Evolutionary conservation across 2,113 vertebrate species (phyloP).

Genomic region (Meriones unguiculatus): DNA sequence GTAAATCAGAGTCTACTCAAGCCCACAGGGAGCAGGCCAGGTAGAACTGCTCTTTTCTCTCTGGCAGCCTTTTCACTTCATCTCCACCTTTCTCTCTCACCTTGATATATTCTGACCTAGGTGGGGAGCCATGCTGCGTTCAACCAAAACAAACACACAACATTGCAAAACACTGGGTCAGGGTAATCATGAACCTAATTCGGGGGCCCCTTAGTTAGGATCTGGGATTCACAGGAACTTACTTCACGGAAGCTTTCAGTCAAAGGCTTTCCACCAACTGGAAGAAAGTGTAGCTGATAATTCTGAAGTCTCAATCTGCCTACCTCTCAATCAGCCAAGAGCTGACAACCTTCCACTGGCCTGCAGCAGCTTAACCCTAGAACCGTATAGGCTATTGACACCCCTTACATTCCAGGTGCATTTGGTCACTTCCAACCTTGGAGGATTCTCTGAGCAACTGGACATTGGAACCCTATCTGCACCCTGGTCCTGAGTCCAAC

Average conservation of each 20-base stretch:
- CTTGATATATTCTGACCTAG: background rate
- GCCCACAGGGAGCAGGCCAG: background rate
- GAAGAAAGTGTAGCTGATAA: background rate
- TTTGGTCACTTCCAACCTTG: background rate
- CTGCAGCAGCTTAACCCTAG: background rate
- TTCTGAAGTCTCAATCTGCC: background rate
- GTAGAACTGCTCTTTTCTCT: background rate
- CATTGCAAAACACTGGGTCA: background rate
- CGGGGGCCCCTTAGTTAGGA: background rate
- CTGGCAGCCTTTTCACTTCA: background rate
- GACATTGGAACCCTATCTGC: background rate
- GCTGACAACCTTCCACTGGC: background rate
- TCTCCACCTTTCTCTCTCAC: background rate
- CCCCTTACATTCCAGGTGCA: background rate
- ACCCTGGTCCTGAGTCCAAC: background rate
- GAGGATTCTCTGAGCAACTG: background rate
- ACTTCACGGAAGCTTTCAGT: background rate
- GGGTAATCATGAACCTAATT: background rate
- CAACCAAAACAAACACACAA: background rate
- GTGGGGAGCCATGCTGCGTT: background rate
- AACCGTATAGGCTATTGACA: background rate
- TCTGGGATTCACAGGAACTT: background rate
- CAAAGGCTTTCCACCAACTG: background rate
- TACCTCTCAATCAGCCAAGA: background rate
- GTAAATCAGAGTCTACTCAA: background rate